Evolutionary conservation across 2,113 vertebrate genomes (phyloP).

Genomic region (Machaerirhynchus nigripectus): DNA sequence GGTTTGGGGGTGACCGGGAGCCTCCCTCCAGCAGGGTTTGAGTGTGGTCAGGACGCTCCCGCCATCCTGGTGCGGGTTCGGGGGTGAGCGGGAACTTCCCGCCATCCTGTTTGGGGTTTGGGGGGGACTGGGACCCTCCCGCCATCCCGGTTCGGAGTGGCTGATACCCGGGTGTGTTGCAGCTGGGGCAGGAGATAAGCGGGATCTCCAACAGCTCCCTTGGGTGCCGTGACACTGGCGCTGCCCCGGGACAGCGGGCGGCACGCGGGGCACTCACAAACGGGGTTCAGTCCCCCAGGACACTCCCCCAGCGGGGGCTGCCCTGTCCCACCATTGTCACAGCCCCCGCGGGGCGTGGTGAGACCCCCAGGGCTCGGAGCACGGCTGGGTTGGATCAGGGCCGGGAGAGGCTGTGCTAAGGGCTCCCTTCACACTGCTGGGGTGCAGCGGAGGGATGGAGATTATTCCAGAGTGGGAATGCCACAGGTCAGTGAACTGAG

Average conservation of each 20-base stretch:
- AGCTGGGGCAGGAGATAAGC: neutral
- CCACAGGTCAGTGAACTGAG: fast-evolving
- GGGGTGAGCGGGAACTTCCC: neutral
- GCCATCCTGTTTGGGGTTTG: neutral
- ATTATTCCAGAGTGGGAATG: neutral
- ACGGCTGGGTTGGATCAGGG: fast-evolving
- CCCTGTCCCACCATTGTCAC: neutral
- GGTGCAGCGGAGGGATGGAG: fast-evolving
- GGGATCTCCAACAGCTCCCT: neutral
- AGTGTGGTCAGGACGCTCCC: neutral
- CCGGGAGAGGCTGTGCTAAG: fast-evolving
- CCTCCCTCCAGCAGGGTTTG: neutral
- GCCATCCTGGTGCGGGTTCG: no score
- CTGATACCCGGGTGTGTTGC: fast-evolving
- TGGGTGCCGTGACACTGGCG: neutral
- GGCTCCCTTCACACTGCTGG: fast-evolving
- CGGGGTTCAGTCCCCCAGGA: neutral
- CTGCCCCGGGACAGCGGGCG: neutral
- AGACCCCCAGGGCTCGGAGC: fast-evolving
- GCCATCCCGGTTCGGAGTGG: neutral
- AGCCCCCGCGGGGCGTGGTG: neutral
- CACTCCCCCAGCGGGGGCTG: neutral
- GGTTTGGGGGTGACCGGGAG: neutral
- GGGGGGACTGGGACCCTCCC: neutral
- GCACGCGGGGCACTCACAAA: neutral